Percentiles rank a stretch among this genome's conserved stretches.
Evolutionary conservation across 2,888 invertebrate genomes (phyloP).

Genomic region (Mythimna lalbum): DNA sequence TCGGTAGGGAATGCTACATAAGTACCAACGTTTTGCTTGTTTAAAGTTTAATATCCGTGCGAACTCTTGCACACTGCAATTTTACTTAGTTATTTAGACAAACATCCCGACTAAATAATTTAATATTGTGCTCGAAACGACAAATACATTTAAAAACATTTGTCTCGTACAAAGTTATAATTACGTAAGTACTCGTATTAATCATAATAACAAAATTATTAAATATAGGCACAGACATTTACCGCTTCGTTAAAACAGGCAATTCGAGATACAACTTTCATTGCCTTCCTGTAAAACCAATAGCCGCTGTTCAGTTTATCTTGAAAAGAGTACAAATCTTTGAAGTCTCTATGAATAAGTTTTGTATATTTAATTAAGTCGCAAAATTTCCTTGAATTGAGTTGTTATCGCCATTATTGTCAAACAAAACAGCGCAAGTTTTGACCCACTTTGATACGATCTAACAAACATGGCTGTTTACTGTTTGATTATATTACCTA

Average conservation of each 20-base stretch:
- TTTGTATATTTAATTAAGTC: constrained; percentile 23
- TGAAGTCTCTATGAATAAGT: not conserved
- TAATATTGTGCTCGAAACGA: not conserved
- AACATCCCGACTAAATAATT: constrained; percentile 8
- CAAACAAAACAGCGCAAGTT: constrained; percentile 37
- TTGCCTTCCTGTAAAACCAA: too few relatives aligned
- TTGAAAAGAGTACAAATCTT: not conserved
- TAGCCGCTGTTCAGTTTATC: not conserved
- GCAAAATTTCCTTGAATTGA: constrained; percentile 29
- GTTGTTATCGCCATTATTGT: constrained; percentile 33
- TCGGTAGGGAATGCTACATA: not conserved
- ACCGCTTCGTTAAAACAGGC: not conserved
- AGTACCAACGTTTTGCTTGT: constrained; percentile 10
- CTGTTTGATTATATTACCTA: constrained; percentile 2
- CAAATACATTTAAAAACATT: not conserved
- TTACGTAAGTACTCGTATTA: not conserved
- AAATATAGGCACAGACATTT: not conserved
- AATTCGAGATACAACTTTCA: not conserved
- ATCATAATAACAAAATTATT: not conserved
- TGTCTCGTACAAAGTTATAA: not conserved
- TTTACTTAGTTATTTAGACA: not conserved
- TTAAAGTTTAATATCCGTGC: constrained; percentile 29
- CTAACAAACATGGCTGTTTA: constrained; percentile 30
- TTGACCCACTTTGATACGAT: constrained; percentile 46
- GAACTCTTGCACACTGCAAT: constrained; percentile 7